Base-by-base conservation (phyloP, 2,113 vertebrate genomes). In the Spilogale gracilis region DNA sequence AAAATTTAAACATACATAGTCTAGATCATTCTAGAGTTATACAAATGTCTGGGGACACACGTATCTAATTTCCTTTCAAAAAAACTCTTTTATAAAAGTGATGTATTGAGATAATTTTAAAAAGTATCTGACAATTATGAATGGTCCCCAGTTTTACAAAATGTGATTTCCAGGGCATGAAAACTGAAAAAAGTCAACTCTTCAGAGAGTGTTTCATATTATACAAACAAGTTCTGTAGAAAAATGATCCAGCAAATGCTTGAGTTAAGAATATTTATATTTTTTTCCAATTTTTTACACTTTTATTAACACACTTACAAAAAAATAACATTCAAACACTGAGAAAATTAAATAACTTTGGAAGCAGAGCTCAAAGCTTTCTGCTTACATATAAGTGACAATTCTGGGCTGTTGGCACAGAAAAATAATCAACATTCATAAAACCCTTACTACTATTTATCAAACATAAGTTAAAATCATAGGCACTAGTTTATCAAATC, bases 401-500 rank as follows among this genome's bases (percentile, higher is more conserved):
- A 99, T 98, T 98, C 97, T 97, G 97, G 98, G 98, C 98, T 98
- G 98, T 99, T 99, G 99, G 99, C 99, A 99, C 98, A 99, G 98
- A 99, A 99, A 96, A 98, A 99, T 98, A 99, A 98, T 99, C 98
- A 98, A 99, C 98, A 99, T 99, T 99, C 98, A 99, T 99, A 98
- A 99, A 99, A 98, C 97, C 98, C 98, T 98, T 98, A 98, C 98
- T 98, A 99, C 98, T 98, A 98, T 98, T 98, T 98, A 98, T 98
- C 98, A 99, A 99, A 99, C 99, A 98, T 99, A 99, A 99, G 98
- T 99, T 97, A 99, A 98, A 99, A 99, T 99, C 99, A 99, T 99
- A 99, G 99, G 99, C 99, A 99, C 99, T 99, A 99, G 99, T 98
- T 99, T 99, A 98, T 99, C 98, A 99, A 99, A 99, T 98, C 98